Percentiles rank a stretch among this genome's conserved stretches.
These are phyloP conservation scores for Lycorma delicatula DNA, from an alignment of 1,140 invertebrate genomes.

Conservation along the genomic window DNA sequence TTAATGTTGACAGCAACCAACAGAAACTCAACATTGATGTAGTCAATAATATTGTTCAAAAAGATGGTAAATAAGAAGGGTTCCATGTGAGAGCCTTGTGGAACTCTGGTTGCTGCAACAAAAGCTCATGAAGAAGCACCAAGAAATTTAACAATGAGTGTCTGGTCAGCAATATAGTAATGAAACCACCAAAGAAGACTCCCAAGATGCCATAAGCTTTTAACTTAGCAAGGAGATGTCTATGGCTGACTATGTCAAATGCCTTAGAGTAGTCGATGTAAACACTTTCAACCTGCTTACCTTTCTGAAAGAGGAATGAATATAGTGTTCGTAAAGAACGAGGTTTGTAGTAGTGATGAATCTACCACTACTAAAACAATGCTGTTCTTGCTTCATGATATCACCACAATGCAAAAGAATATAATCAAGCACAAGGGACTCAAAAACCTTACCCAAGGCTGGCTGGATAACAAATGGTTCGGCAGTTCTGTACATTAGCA, in stretches of 20 bases:
- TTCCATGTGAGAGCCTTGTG: conserved; percentile 30
- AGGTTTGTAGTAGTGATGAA: background rate
- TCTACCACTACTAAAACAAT: background rate
- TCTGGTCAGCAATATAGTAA: conserved; percentile 26
- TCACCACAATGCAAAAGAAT: background rate
- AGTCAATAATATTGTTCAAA: conserved; percentile 30
- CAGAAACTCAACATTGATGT: conserved; percentile 22
- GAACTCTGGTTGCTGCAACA: conserved; percentile 24
- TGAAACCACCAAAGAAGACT: conserved; percentile 23
- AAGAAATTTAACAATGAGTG: conserved; percentile 24
- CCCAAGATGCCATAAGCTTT: background rate
- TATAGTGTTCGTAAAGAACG: background rate
- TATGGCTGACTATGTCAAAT: conserved; percentile 7
- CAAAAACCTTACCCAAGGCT: conserved; percentile 1
- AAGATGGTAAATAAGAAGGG: conserved; percentile 31
- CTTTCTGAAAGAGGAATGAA: background rate
- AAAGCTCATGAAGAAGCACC: conserved; percentile 19
- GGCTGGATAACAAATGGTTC: background rate
- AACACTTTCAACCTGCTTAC: conserved; percentile 6
- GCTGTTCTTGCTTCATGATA: background rate
- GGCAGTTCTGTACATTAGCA: background rate
- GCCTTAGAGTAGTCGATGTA: conserved; percentile 10
- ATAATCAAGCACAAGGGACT: background rate
- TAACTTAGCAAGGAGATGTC: conserved; percentile 1
- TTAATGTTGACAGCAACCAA: conserved; percentile 25